phyloP scores from a whole-genome alignment of 2,113 vertebrate species.

The Sitta europaea region DNA sequence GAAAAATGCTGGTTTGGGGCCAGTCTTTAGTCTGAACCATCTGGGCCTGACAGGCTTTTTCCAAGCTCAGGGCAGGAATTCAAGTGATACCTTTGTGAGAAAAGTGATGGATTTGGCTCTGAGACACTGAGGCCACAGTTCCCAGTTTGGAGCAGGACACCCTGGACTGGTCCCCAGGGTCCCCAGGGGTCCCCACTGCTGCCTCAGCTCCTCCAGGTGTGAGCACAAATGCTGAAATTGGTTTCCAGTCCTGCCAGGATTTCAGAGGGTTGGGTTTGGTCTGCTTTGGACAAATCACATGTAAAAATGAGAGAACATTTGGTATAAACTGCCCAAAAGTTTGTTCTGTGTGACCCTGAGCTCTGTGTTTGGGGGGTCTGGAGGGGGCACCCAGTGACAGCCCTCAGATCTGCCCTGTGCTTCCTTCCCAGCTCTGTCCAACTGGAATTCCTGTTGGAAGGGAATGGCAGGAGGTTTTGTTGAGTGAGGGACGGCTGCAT shows the following conservation, averaged over 20 bases:
- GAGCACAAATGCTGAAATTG: neutral
- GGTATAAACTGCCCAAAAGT: neutral
- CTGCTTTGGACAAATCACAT: neutral
- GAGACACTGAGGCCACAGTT: accelerated
- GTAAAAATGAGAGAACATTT: neutral
- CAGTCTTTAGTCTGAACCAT: conserved; percentile 17
- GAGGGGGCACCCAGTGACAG: neutral
- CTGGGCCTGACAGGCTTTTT: neutral
- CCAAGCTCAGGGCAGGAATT: neutral
- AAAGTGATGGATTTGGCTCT: neutral
- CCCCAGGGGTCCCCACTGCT: neutral
- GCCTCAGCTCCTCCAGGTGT: neutral
- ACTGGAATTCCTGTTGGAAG: neutral
- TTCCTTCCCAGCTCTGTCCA: neutral
- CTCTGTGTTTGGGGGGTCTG: neutral
- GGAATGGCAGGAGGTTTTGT: neutral
- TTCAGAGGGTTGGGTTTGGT: neutral
- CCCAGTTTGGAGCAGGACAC: neutral
- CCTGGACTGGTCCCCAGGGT: neutral
- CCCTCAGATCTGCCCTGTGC: neutral
- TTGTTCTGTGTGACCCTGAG: neutral
- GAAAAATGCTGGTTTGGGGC: neutral
- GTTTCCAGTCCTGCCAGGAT: neutral
- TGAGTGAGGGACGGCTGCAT: neutral
- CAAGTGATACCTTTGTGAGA: neutral